Percentiles rank a stretch among this genome's conserved stretches.
Conservation (phyloP, 1,140 invertebrate species). For the Danaus melanippus region DNA sequence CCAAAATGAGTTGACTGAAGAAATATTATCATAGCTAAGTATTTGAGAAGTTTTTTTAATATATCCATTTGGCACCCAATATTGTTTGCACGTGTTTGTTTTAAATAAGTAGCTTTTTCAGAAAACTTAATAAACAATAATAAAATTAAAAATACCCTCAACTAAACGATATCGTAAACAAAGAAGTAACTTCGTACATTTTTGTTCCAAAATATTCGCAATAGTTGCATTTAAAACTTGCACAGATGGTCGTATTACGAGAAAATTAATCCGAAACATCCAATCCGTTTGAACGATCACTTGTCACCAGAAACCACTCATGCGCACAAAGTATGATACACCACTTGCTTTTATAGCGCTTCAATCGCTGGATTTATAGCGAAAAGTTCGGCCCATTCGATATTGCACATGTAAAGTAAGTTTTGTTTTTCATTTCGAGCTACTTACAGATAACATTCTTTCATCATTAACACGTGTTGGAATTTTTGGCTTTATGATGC, state of each 20-base stretch:
- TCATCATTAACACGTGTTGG: no score
- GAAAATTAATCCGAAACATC: conserved; percentile 55
- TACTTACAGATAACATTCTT: no score
- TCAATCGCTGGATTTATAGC: conserved; percentile 5
- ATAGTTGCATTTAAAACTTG: conserved; percentile 12
- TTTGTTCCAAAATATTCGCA: neutral
- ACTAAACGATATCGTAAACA: no score
- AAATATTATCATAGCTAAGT: conserved; percentile 43
- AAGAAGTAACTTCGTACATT: no score
- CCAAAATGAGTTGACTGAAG: conserved; percentile 30
- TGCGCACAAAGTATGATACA: conserved; percentile 18
- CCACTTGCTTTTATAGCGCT: conserved; percentile 6
- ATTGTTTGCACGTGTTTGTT: conserved; percentile 4
- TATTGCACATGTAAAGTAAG: no score
- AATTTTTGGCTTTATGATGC: no score
- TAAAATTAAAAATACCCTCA: no score
- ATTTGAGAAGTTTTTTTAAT: conserved; percentile 16
- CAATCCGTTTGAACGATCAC: conserved; percentile 51
- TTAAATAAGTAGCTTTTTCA: no score
- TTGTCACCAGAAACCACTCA: conserved; percentile 54
- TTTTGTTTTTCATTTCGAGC: no score
- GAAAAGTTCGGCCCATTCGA: no score
- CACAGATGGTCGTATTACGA: conserved; percentile 50
- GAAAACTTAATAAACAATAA: no score
- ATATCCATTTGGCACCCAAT: conserved; percentile 2